Evolutionary conservation across 1,140 invertebrate genomes (phyloP), one percentile per base, ranked within the genome.

Genomic region (Pseudachorutes palmiensis): DNA sequence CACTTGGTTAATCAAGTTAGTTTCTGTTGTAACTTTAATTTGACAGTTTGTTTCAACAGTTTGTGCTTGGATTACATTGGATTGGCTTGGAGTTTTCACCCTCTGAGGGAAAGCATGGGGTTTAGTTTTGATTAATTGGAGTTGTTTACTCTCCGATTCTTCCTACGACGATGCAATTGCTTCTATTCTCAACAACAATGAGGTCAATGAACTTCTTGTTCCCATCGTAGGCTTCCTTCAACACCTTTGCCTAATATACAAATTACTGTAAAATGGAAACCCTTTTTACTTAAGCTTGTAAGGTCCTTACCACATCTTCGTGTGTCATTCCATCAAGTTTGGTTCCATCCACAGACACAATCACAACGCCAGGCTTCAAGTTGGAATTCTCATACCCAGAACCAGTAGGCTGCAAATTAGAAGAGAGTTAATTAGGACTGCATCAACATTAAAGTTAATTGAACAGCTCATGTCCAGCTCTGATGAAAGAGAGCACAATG

Each of bases 311-410:
- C 63, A 93, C 90, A 74, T 93, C 90, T 78, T 91, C 84, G 72
- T 87, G 86, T 69, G 81, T 81, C 49, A 86, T 77, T 41, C 84
- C 91, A 81, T 92, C 88, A 32, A 96, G 87, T 73, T 88, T 85
- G 69, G 87, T 86, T 22, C 92, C 92, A 77, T 97, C 92, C 65
- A 97, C 92, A 77, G 93, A 90, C 63, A 97, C 80, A 74, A 98
- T 94, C 57, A 96, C 81, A 78, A 97, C 93, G 63, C 94, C 94
- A 62, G 95, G 91, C 79, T 94, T 89, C 58, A 97, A 80, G 58
- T 91, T 91, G 41, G 91, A 91, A 75, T 92, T 89, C 77, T 86
- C 51, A 36, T 26, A 63, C 9, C 92, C 94, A 70, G 93, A 92
- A 69, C 94, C 94, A 77, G 92, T 90, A 80, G 93, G 90, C 61